Base-by-base conservation (phyloP, 2,797 vertebrate genomes). In the Mareca penelope region DNA sequence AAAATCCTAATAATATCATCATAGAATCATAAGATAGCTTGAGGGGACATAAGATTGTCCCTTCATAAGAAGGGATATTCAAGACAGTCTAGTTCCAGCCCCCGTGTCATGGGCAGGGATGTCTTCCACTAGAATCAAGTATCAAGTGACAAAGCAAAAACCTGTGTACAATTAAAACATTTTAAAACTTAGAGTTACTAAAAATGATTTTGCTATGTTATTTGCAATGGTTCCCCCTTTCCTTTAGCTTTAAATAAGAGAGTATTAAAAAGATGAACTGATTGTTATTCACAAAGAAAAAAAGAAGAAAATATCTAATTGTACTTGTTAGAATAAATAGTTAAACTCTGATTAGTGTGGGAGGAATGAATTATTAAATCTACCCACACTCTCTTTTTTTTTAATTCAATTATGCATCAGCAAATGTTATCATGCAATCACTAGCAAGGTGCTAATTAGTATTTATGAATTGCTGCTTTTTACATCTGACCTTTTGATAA, bases 361-460 rank as follows among this genome's bases (percentile, higher is more conserved):
- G 97, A 96, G 96, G 94, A 97, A 97, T 97, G 86, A 97, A 97
- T 98, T 95, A 97, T 97, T 97, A 96, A 96, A 91, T 88, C 90
- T 96, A 88, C 93, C 92, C 93, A 96, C 80, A 9, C 48, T 70
- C 76, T 90, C 81, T 97, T 89, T 90, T 88, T 33, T 68, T 94
- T 52, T 67, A 93, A 93, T 97, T 98, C 93, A 97, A 79, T 97
- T 98, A 97, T 97, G 84, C 85, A 96, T 96, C 80, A 95, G 95
- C 94, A 96, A 98, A 97, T 96, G 96, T 97, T 97, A 96, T 92
- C 87, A 50, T 95, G 89, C 83, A 97, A 97, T 97, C 92, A 95
- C 57, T 89, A 76, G 81, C 64, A 97, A 97, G 95, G 68, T 75
- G 81, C 61, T 97, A 98, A 98, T 98, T 97, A 96, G 95, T 96